Base-by-base conservation (phyloP, 1,140 invertebrate species). In the Brachionus calyciflorus region DNA sequence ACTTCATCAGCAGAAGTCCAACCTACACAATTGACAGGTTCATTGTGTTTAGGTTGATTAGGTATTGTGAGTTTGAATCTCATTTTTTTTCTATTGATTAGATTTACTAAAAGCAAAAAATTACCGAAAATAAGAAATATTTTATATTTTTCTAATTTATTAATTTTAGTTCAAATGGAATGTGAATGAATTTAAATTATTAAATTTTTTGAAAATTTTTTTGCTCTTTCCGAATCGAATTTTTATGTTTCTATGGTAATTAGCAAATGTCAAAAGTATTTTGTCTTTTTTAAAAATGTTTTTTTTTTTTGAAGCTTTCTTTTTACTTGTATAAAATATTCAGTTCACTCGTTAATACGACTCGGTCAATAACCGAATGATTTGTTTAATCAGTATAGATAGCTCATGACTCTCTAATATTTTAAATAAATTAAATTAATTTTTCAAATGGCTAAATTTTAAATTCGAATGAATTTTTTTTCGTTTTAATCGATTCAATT, bases 1-100 rank as follows among this genome's bases (percentile, higher is more conserved):
- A 94, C 89, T 86, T 96, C 93, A 83, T 97, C 93, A 37, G 92
- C 89, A 79, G 89, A 91, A 82, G 90, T 92, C 94, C 94, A 97
- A 77, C 91, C 90, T 10, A 94, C 90, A 84, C 93, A 94, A 76
- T 91, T 91, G 4, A 93, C 90, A 17, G 91, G 86, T 81, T 90
- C 90, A 60, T 40, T 44, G 24, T 63, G 44, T n/a, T 41, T 77
- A 40, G 51, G 24, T 12, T 78, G 14, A 19, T 73, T 79, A 5
- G 37, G 19, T 28, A 69, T 40, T 12, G 33, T 37, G 6, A 57
- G 17, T 76, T 77, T 78, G 33, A 60, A 57, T 60, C 49, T 46
- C 73, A 76, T 76, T 57, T 57, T 24, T 28, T 2, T 33, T 57
- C n/a, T n/a, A n/a, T n/a, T n/a, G n/a, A n/a, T n/a, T n/a, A n/a